Evolutionary conservation across 2,797 vertebrate genomes (phyloP).

Genomic region (Sebastes oblongus): DNA sequence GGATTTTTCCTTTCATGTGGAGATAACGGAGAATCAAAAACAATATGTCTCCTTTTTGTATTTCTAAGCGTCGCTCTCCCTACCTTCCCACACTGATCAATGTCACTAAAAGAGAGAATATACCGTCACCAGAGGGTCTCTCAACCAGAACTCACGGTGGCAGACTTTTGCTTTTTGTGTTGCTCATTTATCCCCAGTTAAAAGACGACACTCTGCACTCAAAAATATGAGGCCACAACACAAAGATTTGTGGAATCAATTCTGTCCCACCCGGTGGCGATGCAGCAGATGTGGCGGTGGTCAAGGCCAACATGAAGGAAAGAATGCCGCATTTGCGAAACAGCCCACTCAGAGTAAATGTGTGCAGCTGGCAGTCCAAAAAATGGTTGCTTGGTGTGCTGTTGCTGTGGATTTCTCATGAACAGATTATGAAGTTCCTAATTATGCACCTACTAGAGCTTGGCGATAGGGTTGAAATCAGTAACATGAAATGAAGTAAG

Average conservation of each 20-base stretch:
- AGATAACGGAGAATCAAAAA: neutral
- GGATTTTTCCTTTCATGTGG: neutral
- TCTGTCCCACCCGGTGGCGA: neutral
- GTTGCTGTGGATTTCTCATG: neutral
- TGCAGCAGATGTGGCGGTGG: neutral
- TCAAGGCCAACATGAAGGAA: conserved; percentile 1
- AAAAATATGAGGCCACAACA: neutral
- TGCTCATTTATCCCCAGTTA: conserved; percentile 12
- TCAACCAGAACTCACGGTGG: neutral
- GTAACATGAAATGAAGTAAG: neutral
- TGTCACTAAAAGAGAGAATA: conserved; percentile 3
- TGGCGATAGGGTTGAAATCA: neutral
- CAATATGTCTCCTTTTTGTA: neutral
- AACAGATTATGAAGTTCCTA: neutral
- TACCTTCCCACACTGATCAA: conserved; percentile 18
- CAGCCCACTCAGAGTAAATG: neutral
- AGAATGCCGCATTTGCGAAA: neutral
- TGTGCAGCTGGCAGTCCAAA: neutral
- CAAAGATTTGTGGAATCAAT: conserved; percentile 2
- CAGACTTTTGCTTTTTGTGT: conserved; percentile 11
- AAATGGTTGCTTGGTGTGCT: neutral
- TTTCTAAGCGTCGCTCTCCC: neutral
- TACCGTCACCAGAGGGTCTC: neutral
- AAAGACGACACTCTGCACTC: neutral
- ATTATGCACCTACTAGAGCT: neutral